A percentile compares a stretch with the other conserved stretches of the same genome.
Conservation (phyloP, 92 coral and sea anemone species). For the Scolanthus callimorphus region DNA sequence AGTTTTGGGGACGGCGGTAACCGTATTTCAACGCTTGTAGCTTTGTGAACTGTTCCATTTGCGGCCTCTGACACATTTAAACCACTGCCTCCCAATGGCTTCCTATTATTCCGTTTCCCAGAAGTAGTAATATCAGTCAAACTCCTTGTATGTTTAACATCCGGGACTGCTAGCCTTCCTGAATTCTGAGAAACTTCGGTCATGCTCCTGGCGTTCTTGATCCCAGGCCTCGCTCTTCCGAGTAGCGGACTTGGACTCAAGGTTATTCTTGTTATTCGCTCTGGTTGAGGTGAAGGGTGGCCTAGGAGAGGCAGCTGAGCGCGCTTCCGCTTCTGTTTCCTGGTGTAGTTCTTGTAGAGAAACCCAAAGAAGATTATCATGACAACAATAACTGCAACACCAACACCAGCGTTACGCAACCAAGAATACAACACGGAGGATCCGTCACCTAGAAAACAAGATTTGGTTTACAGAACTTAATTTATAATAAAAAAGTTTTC, state of each 20-base stretch:
- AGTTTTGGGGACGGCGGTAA: too few species aligned
- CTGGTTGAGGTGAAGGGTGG: neutral
- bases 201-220: neutral
- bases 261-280: neutral
- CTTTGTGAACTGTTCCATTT: too few species aligned
- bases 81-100: too few species aligned
- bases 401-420: neutral
- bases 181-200: too few species aligned
- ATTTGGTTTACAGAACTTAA: too few species aligned
- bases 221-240: neutral
- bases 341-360: neutral
- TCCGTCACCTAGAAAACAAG: neutral
- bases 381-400: neutral
- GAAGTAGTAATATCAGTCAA: too few species aligned
- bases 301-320: neutral
- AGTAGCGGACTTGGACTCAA: neutral
- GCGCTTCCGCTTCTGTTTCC: neutral
- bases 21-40: too few species aligned
- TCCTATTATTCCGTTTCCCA: too few species aligned
- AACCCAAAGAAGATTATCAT: neutral
- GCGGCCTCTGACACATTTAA: too few species aligned
- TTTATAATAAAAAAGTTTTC: too few species aligned
- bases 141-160: too few species aligned
- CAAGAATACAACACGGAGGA: neutral
- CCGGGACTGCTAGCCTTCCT: too few species aligned